Evolutionary conservation across 2,888 invertebrate genomes (phyloP).

Genomic region (Metellina segmentata): DNA sequence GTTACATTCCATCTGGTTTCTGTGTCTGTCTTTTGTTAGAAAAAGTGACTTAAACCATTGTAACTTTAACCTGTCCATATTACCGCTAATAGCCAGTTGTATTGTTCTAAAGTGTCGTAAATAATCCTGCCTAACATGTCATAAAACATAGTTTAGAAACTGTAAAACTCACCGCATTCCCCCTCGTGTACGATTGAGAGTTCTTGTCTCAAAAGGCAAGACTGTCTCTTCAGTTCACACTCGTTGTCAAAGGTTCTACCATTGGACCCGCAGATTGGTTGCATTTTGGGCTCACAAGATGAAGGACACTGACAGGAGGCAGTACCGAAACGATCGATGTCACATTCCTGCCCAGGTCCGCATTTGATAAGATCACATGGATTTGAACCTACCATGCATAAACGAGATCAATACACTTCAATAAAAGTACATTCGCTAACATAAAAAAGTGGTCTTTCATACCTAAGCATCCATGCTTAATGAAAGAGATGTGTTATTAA

Average conservation of each 20-base stretch:
- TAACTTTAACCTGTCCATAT: no score
- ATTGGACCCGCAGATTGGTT: slow-evolving; percentile 82
- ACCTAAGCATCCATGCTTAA: no score
- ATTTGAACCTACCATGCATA: slow-evolving; percentile 86
- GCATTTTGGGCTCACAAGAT: slow-evolving; percentile 85
- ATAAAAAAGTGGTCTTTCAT: no score
- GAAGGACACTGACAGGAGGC: slow-evolving; percentile 92
- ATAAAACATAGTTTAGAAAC: no score
- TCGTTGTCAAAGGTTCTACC: slow-evolving; percentile 83
- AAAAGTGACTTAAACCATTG: no score
- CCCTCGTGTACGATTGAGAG: slow-evolving; percentile 85
- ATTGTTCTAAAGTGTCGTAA: no score
- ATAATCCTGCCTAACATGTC: no score
- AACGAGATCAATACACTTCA: no score
- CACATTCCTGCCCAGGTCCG: slow-evolving; percentile 89
- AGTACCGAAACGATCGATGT: slow-evolving; percentile 89
- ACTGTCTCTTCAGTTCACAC: slow-evolving; percentile 82
- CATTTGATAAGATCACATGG: slow-evolving; percentile 91
- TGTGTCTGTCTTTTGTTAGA: no score
- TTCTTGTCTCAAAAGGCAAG: slow-evolving; percentile 82
- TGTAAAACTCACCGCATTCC: slow-evolving; percentile 84
- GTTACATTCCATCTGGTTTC: no score
- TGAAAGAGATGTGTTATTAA: not conserved
- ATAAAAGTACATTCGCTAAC: no score
- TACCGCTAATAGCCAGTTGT: no score